Percentiles rank a stretch among this genome's conserved stretches.
Evolutionary conservation across 2,113 vertebrate species (phyloP).

Genomic region (Aythya baeri): DNA sequence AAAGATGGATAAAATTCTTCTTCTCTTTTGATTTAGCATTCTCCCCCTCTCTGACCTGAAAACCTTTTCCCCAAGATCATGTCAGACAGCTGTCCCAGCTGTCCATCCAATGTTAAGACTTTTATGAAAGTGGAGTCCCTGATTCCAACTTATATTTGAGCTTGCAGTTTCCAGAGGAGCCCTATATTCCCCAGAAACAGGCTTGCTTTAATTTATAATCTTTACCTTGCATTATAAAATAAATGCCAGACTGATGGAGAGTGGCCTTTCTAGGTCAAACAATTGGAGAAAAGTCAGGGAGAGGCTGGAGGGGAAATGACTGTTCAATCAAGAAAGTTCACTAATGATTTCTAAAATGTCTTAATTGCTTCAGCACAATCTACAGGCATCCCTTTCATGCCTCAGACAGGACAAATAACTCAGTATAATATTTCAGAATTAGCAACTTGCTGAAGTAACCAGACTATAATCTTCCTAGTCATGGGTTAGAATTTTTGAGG

Average conservation of each 20-base stretch:
- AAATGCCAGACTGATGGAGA: slow-evolving; percentile 33
- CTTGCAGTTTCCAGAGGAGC: slow-evolving; percentile 4
- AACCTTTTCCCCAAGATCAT: background rate
- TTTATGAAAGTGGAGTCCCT: background rate
- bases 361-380: slow-evolving; percentile 47
- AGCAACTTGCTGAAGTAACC: slow-evolving; percentile 65
- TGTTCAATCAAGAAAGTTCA: slow-evolving; percentile 40
- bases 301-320: background rate
- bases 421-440: slow-evolving; percentile 68
- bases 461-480: slow-evolving; percentile 72
- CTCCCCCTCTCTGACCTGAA: background rate
- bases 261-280: slow-evolving; percentile 11
- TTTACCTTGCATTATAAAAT: slow-evolving; percentile 24
- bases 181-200: background rate
- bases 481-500: slow-evolving; percentile 68
- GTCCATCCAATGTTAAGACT: background rate
- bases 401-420: slow-evolving; percentile 55
- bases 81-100: background rate
- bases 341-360: slow-evolving; percentile 54
- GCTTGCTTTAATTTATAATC: slow-evolving; percentile 24
- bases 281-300: background rate
- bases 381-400: slow-evolving; percentile 36
- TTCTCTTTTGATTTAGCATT: background rate
- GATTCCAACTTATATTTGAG: background rate
- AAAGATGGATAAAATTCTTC: no score